Percentiles rank a stretch among this genome's conserved stretches.
Conservation (phyloP, 2,797 vertebrate genomes). For the Megaceryle alcyon region DNA sequence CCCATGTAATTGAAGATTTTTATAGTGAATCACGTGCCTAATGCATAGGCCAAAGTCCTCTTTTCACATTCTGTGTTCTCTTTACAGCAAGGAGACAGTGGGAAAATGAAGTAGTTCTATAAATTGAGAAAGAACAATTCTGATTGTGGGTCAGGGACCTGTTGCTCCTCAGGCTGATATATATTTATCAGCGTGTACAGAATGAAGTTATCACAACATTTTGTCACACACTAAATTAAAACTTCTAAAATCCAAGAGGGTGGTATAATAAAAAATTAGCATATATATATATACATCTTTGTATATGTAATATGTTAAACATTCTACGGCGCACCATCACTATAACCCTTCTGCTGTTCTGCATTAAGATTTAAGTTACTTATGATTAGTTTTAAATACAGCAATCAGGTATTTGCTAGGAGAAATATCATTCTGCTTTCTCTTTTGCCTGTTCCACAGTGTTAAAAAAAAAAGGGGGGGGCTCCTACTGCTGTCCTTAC, state of each 20-base stretch:
- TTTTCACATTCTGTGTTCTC: not conserved
- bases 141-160: not conserved
- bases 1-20: fast-evolving
- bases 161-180: not conserved
- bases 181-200: not conserved
- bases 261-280: not conserved
- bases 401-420: not conserved
- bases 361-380: not conserved
- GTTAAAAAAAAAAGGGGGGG: not conserved
- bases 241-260: fast-evolving
- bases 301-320: not conserved
- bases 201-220: not conserved
- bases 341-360: not conserved
- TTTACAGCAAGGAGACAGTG: not conserved
- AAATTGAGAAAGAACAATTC: not conserved
- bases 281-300: fast-evolving
- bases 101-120: not conserved
- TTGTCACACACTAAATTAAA: not conserved
- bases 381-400: not conserved
- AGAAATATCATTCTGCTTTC: not conserved
- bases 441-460: not conserved
- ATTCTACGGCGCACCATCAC: not conserved
- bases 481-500: not conserved
- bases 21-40: not conserved
- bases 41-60: not conserved